phyloP scores from a whole-genome alignment of 1,140 invertebrate species.

The Halictus rubicundus region DNA sequence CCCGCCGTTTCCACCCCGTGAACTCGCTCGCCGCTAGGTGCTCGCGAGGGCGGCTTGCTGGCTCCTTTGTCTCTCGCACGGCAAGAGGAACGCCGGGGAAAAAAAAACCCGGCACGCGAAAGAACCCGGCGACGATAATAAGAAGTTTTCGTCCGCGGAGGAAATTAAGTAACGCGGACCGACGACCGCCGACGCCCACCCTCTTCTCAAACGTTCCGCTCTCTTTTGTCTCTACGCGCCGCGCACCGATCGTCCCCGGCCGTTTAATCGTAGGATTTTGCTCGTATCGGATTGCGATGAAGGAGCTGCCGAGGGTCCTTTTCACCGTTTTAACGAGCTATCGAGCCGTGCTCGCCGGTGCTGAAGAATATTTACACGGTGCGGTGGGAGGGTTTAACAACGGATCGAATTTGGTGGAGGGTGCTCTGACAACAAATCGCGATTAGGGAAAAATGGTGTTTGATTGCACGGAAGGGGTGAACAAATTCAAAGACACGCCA shows the following conservation, averaged over 20 bases:
- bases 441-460: neutral
- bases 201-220: slow-evolving; percentile 38
- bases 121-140: slow-evolving; percentile 76
- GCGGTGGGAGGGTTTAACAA: neutral
- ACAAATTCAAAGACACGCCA: neutral
- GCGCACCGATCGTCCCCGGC: slow-evolving; percentile 3
- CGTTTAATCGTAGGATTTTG: slow-evolving; percentile 27
- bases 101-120: slow-evolving; percentile 64
- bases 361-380: neutral
- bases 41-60: slow-evolving; percentile 34
- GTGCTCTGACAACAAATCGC: neutral
- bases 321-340: neutral
- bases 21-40: slow-evolving; percentile 47
- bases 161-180: slow-evolving; percentile 72
- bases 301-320: neutral
- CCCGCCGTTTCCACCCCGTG: slow-evolving; percentile 59
- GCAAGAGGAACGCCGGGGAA: slow-evolving; percentile 27
- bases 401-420: neutral
- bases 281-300: slow-evolving; percentile 27
- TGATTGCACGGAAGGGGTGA: neutral
- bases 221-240: neutral
- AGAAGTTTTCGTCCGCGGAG: slow-evolving; percentile 73
- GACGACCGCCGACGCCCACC: slow-evolving; percentile 9
- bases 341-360: neutral
- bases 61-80: slow-evolving; percentile 76